phyloP scores from a whole-genome alignment of 1,140 invertebrate species.

The Plectrocnemia conspersa region DNA sequence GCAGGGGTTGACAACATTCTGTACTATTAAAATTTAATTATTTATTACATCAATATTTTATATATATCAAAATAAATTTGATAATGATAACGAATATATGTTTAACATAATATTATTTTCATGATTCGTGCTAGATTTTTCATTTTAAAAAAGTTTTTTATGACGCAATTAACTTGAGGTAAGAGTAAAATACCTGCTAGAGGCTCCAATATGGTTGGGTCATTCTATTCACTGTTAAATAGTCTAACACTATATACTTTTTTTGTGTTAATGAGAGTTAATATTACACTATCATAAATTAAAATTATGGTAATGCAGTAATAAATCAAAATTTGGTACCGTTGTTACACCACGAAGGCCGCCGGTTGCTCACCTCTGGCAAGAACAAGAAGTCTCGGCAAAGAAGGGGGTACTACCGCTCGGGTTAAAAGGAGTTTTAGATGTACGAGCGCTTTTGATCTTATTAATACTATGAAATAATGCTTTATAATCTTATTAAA shows the following conservation, averaged over 20 bases:
- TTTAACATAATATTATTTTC: background rate
- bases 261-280: too few species aligned
- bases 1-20: constrained; percentile 10
- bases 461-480: constrained; percentile 62
- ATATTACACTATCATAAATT: too few species aligned
- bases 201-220: too few species aligned
- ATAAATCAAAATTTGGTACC: background rate
- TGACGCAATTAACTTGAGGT: too few species aligned
- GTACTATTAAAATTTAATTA: background rate
- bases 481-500: constrained; percentile 60
- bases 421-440: constrained; percentile 47
- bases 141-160: too few species aligned
- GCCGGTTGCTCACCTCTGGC: constrained; percentile 6
- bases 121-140: background rate
- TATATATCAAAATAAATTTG: background rate
- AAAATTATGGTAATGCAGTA: too few species aligned
- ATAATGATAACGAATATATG: background rate
- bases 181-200: too few species aligned
- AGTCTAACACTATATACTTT: too few species aligned
- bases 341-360: too few species aligned
- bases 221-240: too few species aligned
- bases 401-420: constrained; percentile 19
- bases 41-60: background rate
- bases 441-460: constrained; percentile 55
- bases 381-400: constrained; percentile 23